Evolutionary conservation across 2,113 vertebrate genomes (phyloP).

Genomic region (Engraulis encrasicolus): DNA sequence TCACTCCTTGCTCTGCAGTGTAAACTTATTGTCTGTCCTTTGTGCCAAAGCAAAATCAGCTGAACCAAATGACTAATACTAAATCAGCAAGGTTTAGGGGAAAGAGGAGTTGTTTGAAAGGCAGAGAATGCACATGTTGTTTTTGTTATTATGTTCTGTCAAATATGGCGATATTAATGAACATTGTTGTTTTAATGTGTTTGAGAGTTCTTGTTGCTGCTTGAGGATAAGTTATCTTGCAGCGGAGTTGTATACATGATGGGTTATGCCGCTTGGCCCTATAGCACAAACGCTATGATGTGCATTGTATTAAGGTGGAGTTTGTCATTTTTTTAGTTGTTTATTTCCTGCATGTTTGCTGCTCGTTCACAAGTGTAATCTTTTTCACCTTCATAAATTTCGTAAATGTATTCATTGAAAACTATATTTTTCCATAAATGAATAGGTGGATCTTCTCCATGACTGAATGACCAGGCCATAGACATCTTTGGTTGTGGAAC

Average conservation of each 20-base stretch:
- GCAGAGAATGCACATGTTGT: background rate
- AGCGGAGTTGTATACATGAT: background rate
- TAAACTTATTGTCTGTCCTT: background rate
- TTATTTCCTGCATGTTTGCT: too few species aligned
- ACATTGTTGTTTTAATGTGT: background rate
- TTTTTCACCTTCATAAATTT: too few species aligned
- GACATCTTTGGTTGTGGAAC: too few species aligned
- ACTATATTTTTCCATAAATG: too few species aligned
- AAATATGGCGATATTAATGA: background rate
- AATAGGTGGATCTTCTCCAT: too few species aligned
- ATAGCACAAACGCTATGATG: background rate
- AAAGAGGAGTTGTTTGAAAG: background rate
- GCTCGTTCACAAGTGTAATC: too few species aligned
- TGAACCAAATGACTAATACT: background rate
- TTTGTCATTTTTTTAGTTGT: too few species aligned
- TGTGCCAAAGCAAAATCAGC: background rate
- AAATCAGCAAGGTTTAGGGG: too few species aligned
- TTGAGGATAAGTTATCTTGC: background rate
- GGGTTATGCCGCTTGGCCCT: background rate
- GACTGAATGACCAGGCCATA: too few species aligned
- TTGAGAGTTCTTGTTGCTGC: background rate
- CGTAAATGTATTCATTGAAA: too few species aligned
- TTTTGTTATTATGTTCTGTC: background rate
- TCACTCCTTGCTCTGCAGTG: background rate
- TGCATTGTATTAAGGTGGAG: too few species aligned